phyloP scores from a whole-genome alignment of 2,888 invertebrate species.

The Diplolepis rosae region DNA sequence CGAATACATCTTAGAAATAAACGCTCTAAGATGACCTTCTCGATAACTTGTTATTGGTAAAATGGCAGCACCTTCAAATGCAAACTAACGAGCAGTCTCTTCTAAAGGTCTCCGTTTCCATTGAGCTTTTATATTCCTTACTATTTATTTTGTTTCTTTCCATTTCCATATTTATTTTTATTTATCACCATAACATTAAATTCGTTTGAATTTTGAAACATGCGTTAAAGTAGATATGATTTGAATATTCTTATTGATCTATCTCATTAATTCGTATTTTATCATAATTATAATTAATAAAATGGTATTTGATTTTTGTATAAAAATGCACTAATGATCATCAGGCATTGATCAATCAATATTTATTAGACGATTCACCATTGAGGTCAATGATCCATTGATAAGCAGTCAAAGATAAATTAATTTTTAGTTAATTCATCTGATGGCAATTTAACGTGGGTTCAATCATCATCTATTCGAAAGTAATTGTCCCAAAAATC shows the following conservation, averaged over 20 bases:
- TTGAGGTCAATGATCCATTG: neutral
- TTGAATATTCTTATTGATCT: too few relatives aligned
- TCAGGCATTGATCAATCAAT: neutral
- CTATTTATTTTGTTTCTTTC: neutral
- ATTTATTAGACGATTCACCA: neutral
- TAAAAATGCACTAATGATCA: neutral
- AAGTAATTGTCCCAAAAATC: too few relatives aligned
- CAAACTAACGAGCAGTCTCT: conserved; percentile 1
- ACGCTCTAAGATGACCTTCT: neutral
- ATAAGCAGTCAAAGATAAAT: too few relatives aligned
- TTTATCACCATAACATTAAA: too few relatives aligned
- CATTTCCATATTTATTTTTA: neutral
- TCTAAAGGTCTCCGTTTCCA: neutral
- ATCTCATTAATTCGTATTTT: neutral
- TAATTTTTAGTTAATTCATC: too few relatives aligned
- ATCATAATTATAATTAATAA: neutral
- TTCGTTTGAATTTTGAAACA: too few relatives aligned
- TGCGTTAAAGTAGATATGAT: too few relatives aligned
- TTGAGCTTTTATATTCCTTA: neutral
- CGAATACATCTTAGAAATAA: too few relatives aligned
- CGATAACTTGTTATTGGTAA: neutral
- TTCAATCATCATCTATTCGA: too few relatives aligned
- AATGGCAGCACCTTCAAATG: neutral
- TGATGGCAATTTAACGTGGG: too few relatives aligned
- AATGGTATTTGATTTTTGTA: neutral